phyloP scores from a whole-genome alignment of 2,888 invertebrate species.

The Bombylius major region DNA sequence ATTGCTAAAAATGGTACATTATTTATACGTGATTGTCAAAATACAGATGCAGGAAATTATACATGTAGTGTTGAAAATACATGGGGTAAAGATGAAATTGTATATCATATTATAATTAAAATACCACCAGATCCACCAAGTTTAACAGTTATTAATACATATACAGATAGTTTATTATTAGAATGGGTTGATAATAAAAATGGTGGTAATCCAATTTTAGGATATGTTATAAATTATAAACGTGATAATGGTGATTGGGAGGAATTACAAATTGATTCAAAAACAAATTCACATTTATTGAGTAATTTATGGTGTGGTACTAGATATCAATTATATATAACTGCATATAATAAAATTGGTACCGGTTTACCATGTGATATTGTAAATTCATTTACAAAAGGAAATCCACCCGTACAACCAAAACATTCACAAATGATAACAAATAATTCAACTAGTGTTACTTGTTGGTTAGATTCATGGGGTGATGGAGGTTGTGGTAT shows the following conservation, averaged over 20 bases:
- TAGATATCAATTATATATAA: slow-evolving; percentile 75
- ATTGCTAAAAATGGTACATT: slow-evolving; percentile 59
- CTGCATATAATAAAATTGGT: slow-evolving; percentile 82
- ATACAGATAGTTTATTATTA: slow-evolving; percentile 68
- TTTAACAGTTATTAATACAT: slow-evolving; percentile 66
- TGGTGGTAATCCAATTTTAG: slow-evolving; percentile 68
- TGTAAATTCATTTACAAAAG: slow-evolving; percentile 71
- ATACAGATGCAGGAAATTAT: slow-evolving; percentile 79
- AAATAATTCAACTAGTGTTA: slow-evolving; percentile 74
- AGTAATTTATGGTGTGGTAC: slow-evolving; percentile 81
- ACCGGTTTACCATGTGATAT: slow-evolving; percentile 82
- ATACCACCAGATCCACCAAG: slow-evolving; percentile 81
- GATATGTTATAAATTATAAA: slow-evolving; percentile 83
- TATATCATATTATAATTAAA: slow-evolving; percentile 53
- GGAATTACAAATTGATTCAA: slow-evolving; percentile 72
- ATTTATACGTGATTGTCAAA: slow-evolving; percentile 60
- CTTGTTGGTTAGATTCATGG: slow-evolving; percentile 78
- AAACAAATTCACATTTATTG: slow-evolving; percentile 64
- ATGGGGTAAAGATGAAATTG: slow-evolving; percentile 71
- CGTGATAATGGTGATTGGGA: slow-evolving; percentile 86
- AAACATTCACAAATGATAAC: slow-evolving; percentile 71
- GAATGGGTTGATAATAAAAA: slow-evolving; percentile 72
- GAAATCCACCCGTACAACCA: slow-evolving; percentile 65
- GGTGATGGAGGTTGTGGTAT: slow-evolving; percentile 82
- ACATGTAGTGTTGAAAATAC: slow-evolving; percentile 77